phyloP scores from a whole-genome alignment of 2,113 vertebrate species.

The Aramus guarauna region DNA sequence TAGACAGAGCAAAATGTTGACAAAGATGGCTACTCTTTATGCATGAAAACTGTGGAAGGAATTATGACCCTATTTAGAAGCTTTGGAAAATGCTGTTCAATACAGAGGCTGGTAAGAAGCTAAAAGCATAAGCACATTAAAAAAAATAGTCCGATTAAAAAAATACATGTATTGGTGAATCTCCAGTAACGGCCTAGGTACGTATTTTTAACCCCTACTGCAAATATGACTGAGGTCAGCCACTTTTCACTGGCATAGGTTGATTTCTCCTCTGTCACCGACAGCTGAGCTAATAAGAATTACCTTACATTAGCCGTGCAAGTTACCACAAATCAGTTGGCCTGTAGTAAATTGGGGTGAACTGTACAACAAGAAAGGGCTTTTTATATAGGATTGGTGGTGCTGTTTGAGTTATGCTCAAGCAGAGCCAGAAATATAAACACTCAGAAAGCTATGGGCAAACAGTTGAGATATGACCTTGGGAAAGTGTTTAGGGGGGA shows the following conservation, averaged over 20 bases:
- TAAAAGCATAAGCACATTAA: not conserved
- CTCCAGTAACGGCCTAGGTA: not conserved
- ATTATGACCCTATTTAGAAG: not conserved
- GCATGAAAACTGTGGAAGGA: not conserved
- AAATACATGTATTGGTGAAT: not conserved
- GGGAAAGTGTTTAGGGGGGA: not conserved
- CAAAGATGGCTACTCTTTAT: not conserved
- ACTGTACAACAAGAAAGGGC: not conserved
- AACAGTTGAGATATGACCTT: not conserved
- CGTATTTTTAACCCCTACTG: not conserved
- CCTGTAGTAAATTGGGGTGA: not conserved
- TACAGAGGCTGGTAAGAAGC: not conserved
- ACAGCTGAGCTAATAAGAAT: not conserved
- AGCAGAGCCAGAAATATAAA: not conserved
- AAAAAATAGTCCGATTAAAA: not conserved
- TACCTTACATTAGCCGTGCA: not conserved
- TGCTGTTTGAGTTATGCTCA: not conserved
- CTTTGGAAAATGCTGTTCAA: not conserved
- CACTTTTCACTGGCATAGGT: not conserved
- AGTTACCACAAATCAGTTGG: constrained; percentile 7
- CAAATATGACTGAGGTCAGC: not conserved
- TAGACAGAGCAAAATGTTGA: not conserved
- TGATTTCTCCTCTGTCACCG: not conserved
- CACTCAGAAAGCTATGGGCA: not conserved
- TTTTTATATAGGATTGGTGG: not conserved